phyloP scores from a whole-genome alignment of 1,140 invertebrate genomes.

The Heliconius himera region DNA sequence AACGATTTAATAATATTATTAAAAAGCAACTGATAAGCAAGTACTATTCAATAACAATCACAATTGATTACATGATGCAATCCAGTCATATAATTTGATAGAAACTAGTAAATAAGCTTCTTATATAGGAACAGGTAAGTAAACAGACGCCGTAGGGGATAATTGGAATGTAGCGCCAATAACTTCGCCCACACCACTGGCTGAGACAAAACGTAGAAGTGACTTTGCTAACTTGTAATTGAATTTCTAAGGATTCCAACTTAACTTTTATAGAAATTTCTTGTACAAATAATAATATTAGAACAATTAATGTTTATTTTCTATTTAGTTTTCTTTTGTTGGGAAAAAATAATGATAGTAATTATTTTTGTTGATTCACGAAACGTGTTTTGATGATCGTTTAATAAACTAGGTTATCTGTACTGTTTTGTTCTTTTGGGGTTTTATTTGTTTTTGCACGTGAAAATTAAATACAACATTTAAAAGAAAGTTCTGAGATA shows the following conservation, averaged over 20 bases:
- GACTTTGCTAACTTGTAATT: slow-evolving; percentile 24
- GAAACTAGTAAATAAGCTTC: slow-evolving; percentile 9
- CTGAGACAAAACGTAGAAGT: slow-evolving; percentile 20
- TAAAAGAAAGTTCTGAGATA: too few relatives aligned
- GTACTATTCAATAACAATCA: background rate
- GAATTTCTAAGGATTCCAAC: slow-evolving; percentile 17
- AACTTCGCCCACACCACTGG: background rate
- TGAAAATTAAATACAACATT: too few relatives aligned
- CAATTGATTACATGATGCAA: background rate
- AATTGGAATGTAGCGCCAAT: slow-evolving; percentile 19
- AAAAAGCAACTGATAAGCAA: background rate
- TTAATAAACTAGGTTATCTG: too few relatives aligned
- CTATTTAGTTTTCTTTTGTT: background rate
- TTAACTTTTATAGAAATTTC: slow-evolving; percentile 7
- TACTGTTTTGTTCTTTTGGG: too few relatives aligned
- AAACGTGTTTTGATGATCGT: background rate
- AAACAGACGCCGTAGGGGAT: slow-evolving; percentile 5
- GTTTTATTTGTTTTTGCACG: too few relatives aligned
- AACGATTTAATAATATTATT: background rate
- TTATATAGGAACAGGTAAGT: background rate
- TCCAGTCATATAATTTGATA: slow-evolving; percentile 7
- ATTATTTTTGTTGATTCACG: background rate
- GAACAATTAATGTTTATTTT: background rate
- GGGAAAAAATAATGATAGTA: background rate
- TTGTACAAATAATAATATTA: background rate